Evolutionary conservation across 2,888 invertebrate genomes (phyloP).

Genomic region (Proisotoma minuta): DNA sequence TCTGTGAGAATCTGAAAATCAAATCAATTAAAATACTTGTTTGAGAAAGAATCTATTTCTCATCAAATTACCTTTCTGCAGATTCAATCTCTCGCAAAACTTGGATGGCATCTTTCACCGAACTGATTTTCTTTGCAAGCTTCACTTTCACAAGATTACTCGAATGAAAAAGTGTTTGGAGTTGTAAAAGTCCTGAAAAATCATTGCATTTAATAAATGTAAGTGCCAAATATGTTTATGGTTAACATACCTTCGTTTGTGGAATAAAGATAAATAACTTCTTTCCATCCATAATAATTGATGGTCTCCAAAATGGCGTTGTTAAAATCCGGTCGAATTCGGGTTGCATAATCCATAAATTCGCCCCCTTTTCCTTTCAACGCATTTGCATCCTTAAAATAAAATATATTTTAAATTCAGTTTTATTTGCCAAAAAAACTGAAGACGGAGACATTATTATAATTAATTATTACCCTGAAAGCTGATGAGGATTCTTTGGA

Average conservation of each 20-base stretch:
- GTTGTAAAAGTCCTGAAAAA: conserved; percentile 75
- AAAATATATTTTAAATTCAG: too few species aligned
- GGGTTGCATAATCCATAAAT: conserved; percentile 78
- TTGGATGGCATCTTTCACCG: conserved; percentile 79
- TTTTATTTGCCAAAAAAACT: too few species aligned
- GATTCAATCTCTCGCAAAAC: conserved; percentile 79
- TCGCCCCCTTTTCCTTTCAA: conserved; percentile 20
- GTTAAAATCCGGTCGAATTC: conserved; percentile 92
- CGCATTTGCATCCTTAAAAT: background rate
- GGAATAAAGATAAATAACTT: conserved; percentile 68
- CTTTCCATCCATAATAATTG: conserved; percentile 82
- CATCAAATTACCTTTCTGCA: conserved; percentile 60
- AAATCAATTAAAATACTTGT: conserved; percentile 1
- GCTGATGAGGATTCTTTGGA: conserved; percentile 20
- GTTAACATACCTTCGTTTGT: conserved; percentile 11
- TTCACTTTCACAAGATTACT: conserved; percentile 78
- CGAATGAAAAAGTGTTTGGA: conserved; percentile 90
- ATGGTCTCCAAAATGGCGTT: conserved; percentile 92
- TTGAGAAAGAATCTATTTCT: background rate
- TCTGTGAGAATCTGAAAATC: conserved; percentile 64
- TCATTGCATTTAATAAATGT: too few species aligned
- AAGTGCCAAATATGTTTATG: too few species aligned
- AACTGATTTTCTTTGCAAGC: conserved; percentile 79
- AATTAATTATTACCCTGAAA: conserved; percentile 24
- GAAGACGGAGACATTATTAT: background rate